Evolutionary conservation across 2,797 vertebrate genomes (phyloP), one percentile per base, ranked within the genome.

Genomic region (Crossoptilon crossoptilon): DNA sequence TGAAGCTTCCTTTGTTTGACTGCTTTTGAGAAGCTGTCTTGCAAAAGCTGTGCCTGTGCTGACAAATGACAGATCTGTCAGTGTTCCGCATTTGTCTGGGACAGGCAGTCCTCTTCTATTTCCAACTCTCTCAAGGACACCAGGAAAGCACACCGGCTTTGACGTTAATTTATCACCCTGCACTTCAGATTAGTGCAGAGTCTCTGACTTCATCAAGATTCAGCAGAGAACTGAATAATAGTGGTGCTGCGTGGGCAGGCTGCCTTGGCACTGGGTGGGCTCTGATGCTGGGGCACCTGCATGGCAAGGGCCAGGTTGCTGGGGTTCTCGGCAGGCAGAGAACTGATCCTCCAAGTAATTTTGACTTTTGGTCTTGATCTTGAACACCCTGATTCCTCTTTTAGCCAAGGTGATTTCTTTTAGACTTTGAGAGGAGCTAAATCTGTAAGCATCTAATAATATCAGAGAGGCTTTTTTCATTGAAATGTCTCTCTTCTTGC

Each of bases 61-160:
- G 91, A 88, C 90, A 84, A 84, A 88, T 92, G 92, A 93, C 74
- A 93, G 74, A 91, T 90, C 87, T 82, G 60, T 88, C 89, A 87
- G 91, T 6, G 0, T 71, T 94, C 68, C 79, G 71, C 92, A 74
- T 86, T 90, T 93, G 77, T 73, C 35, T 4, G 73, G 89, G 89
- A 95, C 94, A 96, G 87, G n/a, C 94, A 93, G 94, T 96, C 68
- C 87, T 95, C 72, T 82, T 86, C 87, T 94, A 55, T 93, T 95
- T 88, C 85, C 71, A 87, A 17, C 71, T 86, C 44, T 90, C 68
- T 77, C 92, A 96, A 92, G 92, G 96, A 95, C 93, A 74, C 64
- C 71, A 41, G 64, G 27, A 68, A 88, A 77, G 89, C 67, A 58
- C 82, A 3, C 83, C 72, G 29, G 68, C 91, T 88, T 84, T 84